Percentiles rank a stretch among this genome's conserved stretches.
These are phyloP conservation scores for Panthera leo DNA, from an alignment of 2,113 vertebrate species.

Conservation along the genomic window DNA sequence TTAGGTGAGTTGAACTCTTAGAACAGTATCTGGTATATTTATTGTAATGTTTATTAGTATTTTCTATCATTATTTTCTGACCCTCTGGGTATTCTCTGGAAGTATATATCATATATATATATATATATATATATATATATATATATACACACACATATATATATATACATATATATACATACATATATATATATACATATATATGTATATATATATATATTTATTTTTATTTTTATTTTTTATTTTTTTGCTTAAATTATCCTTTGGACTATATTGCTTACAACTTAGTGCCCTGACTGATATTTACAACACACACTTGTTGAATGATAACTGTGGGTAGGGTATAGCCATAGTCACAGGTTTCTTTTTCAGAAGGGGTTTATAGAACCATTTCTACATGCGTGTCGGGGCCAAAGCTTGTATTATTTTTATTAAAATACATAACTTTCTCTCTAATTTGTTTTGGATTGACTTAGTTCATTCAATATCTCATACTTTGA, in stretches of 20 bases:
- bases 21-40: background rate
- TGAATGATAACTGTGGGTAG: background rate
- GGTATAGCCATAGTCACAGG: background rate
- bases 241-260: background rate
- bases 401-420: background rate
- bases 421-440: background rate
- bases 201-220: no score
- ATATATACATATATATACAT: no score
- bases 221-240: background rate
- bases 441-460: background rate
- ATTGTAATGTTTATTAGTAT: background rate
- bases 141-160: no score
- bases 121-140: no score
- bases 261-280: background rate
- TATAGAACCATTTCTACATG: background rate
- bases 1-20: background rate
- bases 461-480: background rate
- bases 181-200: no score
- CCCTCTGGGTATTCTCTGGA: background rate
- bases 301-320: background rate
- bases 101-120: background rate
- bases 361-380: background rate
- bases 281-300: background rate
- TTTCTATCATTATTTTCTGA: background rate
- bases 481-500: background rate